A percentile compares a stretch with the other conserved stretches of the same genome.
These are phyloP conservation scores for Euzetes globulus DNA, from an alignment of 2,888 invertebrate species.

Conservation along the genomic window DNA sequence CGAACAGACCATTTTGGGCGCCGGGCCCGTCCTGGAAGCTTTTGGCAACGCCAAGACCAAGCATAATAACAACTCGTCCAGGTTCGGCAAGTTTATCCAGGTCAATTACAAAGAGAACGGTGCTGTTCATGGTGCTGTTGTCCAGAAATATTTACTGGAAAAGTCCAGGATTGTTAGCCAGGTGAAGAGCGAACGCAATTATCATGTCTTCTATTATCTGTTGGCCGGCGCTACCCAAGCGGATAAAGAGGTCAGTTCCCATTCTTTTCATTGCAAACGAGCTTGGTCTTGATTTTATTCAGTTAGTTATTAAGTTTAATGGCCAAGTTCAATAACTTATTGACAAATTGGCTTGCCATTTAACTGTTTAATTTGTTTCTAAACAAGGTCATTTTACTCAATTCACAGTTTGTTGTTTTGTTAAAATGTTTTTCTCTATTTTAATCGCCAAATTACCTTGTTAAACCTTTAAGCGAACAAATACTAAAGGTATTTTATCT, in stretches of 20 bases:
- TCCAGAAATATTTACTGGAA: slow-evolving; percentile 90
- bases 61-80: slow-evolving; percentile 92
- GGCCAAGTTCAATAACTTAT: no score
- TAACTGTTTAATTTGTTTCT: no score
- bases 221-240: slow-evolving; percentile 76
- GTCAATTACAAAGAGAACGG: slow-evolving; percentile 97
- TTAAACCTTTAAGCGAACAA: no score
- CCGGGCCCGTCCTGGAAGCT: slow-evolving; percentile 91
- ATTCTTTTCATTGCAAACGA: no score
- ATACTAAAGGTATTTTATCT: no score
- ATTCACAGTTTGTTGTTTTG: no score
- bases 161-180: slow-evolving; percentile 90
- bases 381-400: no score
- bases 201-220: slow-evolving; percentile 94
- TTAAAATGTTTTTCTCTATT: no score
- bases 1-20: slow-evolving; percentile 89
- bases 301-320: no score
- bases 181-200: slow-evolving; percentile 87
- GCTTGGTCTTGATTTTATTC: no score
- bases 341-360: no score
- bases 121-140: slow-evolving; percentile 94
- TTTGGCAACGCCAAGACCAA: slow-evolving; percentile 98
- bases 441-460: no score
- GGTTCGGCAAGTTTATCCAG: slow-evolving; percentile 96
- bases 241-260: slow-evolving; percentile 37